phyloP scores from a whole-genome alignment of 2,113 vertebrate species.

The Furnarius figulus region DNA sequence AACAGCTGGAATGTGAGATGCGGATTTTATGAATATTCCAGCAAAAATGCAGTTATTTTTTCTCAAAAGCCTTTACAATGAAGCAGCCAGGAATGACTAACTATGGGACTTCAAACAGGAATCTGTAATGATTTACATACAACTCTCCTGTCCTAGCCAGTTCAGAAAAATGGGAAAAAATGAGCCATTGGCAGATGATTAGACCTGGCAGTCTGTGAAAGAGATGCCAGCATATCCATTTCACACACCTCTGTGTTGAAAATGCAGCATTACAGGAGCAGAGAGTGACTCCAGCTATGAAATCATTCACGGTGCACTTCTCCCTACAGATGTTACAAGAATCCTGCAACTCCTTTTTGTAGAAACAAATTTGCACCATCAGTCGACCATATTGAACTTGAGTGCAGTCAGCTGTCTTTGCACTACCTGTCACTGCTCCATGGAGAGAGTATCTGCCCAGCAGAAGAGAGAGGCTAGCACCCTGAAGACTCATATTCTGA shows the following conservation, averaged over 20 bases:
- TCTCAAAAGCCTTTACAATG: not conserved
- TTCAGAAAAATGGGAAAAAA: not conserved
- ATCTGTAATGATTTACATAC: not conserved
- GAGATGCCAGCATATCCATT: not conserved
- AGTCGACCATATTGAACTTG: not conserved
- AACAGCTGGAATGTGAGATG: not conserved
- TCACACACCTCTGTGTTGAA: not conserved
- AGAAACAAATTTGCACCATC: not conserved
- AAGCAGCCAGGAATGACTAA: not conserved
- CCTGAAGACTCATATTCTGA: not conserved
- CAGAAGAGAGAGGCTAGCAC: not conserved
- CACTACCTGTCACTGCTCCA: rapidly evolving
- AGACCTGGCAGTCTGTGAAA: not conserved
- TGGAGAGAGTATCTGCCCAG: not conserved
- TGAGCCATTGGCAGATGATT: not conserved
- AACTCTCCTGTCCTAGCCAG: not conserved
- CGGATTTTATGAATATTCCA: not conserved
- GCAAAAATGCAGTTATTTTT: not conserved
- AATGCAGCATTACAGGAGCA: not conserved
- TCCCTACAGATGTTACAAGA: not conserved
- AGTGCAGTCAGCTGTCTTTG: not conserved
- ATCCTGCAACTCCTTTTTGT: not conserved
- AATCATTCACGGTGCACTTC: not conserved
- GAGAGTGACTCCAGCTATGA: not conserved
- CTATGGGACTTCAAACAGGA: not conserved